Evolutionary conservation across 2,797 vertebrate genomes (phyloP).

Genomic region (Tapera naevia): DNA sequence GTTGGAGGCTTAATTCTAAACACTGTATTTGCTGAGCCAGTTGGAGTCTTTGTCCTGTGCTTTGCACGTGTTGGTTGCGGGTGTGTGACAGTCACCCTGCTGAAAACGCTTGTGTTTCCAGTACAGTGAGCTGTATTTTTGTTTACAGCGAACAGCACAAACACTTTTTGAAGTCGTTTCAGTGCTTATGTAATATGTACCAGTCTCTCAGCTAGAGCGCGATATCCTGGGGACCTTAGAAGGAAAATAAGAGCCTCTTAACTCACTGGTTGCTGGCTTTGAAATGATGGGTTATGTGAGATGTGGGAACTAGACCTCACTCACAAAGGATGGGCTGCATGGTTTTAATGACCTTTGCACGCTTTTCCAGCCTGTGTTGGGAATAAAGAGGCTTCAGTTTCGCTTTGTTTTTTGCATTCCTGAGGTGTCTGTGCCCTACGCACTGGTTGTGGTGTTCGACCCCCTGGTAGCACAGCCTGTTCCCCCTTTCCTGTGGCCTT

Average conservation of each 20-base stretch:
- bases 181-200: neutral
- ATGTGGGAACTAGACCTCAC: neutral
- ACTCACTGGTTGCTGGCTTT: neutral
- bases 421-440: neutral
- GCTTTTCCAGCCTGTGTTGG: neutral
- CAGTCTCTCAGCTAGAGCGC: neutral
- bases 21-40: neutral
- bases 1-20: neutral
- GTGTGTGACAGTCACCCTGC: neutral
- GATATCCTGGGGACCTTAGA: neutral
- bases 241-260: neutral
- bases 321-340: neutral
- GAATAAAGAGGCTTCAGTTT: conserved; percentile 30
- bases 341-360: neutral
- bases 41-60: neutral
- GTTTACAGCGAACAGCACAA: neutral
- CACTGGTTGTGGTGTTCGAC: neutral
- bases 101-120: neutral
- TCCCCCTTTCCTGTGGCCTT: neutral
- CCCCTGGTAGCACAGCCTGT: neutral
- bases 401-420: conserved; percentile 43
- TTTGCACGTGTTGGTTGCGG: accelerated
- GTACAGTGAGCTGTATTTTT: neutral
- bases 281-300: neutral
- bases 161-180: neutral